Evolutionary conservation across 1,140 invertebrate species (phyloP).

Genomic region (Stegodyphus mimosarum): DNA sequence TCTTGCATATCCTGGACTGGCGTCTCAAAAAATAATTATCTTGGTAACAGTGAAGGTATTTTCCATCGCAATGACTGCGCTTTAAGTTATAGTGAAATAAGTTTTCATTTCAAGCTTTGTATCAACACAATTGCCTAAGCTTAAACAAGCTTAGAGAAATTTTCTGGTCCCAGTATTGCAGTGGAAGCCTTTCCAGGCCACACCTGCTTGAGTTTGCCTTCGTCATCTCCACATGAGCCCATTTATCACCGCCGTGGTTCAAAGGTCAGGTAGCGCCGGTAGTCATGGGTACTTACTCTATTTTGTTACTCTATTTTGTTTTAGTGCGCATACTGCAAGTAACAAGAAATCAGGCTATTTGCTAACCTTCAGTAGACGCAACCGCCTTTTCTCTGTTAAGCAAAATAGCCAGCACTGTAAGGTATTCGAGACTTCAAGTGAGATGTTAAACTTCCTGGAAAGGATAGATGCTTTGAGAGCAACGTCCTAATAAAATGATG

Average conservation of each 20-base stretch:
- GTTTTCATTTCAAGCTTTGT: too few species aligned
- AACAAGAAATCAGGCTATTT: conserved; percentile 3
- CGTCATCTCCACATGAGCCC: not conserved
- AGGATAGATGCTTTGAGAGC: not conserved
- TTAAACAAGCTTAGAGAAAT: too few species aligned
- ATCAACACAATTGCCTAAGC: too few species aligned
- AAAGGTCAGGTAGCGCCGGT: conserved; percentile 4
- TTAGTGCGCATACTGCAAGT: conserved; percentile 14
- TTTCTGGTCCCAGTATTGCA: not conserved
- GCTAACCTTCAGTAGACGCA: not conserved
- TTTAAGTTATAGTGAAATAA: too few species aligned
- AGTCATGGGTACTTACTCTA: conserved; percentile 11
- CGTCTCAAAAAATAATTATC: too few species aligned
- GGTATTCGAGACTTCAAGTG: not conserved
- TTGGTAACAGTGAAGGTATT: too few species aligned
- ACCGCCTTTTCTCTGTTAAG: conserved; percentile 27
- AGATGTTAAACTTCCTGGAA: not conserved
- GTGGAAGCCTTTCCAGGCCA: not conserved
- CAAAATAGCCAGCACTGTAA: not conserved
- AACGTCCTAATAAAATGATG: too few species aligned
- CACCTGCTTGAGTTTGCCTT: not conserved
- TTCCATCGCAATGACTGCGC: too few species aligned
- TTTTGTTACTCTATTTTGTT: conserved; percentile 42
- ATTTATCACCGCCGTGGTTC: conserved; percentile 15
- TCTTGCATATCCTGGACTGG: too few species aligned